Evolutionary conservation across 2,888 invertebrate genomes (phyloP).

Genomic region (Cheilosia vernalis): DNA sequence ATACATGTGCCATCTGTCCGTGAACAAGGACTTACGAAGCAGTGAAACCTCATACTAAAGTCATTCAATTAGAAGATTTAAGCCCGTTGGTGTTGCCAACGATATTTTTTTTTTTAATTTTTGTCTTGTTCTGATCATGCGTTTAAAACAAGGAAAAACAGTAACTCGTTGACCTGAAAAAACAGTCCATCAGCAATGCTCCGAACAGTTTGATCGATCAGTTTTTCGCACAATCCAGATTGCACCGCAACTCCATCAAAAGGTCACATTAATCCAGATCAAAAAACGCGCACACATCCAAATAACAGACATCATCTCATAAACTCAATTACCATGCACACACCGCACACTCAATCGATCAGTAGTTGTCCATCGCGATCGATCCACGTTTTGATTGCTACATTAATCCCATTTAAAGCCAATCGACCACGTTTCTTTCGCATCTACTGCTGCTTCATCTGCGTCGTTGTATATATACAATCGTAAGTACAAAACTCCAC

Average conservation of each 20-base stretch:
- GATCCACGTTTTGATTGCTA: conserved; percentile 40
- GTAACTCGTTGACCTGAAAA: too few relatives aligned
- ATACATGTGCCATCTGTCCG: too few relatives aligned
- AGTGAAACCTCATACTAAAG: too few relatives aligned
- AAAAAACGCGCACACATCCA: not conserved
- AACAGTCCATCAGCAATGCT: too few relatives aligned
- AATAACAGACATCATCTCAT: conserved; percentile 1
- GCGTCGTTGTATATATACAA: not conserved
- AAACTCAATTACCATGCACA: conserved; percentile 44
- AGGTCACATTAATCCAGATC: conserved; percentile 49
- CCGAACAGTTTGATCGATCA: too few relatives aligned
- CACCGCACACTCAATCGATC: conserved; percentile 14
- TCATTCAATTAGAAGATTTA: too few relatives aligned
- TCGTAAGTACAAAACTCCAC: conserved; percentile 13
- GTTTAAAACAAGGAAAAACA: too few relatives aligned
- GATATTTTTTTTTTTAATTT: too few relatives aligned
- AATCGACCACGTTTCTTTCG: conserved; percentile 1
- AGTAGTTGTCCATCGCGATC: conserved; percentile 17
- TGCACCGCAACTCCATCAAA: conserved; percentile 34
- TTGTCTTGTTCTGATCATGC: too few relatives aligned
- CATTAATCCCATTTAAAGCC: conserved; percentile 30
- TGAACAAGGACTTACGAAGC: too few relatives aligned
- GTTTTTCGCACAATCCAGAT: conserved; percentile 29
- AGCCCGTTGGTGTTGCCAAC: too few relatives aligned
- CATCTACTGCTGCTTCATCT: not conserved